Evolutionary conservation across 2,888 invertebrate species (phyloP), one percentile per base, ranked within the genome.

Genomic region (Cyrtodaria siliqua): DNA sequence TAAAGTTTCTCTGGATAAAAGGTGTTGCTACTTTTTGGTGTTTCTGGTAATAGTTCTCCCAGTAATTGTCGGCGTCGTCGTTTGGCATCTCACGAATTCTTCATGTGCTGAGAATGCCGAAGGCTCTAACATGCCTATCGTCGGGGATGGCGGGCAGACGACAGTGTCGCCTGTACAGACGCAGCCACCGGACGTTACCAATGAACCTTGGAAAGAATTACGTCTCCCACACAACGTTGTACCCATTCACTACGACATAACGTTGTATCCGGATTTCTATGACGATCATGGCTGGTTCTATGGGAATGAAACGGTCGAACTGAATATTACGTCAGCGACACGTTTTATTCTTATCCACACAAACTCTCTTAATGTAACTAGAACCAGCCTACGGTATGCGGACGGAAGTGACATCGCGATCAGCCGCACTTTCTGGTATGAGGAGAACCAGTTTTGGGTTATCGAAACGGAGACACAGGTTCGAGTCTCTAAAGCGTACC

Each of bases 221-320:
- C 94, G 96, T 49, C 92, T 97, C 14, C 95, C 96, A 1, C 92
- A 92, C 40, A 90, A 94, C 47, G 92, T 96, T 0, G 89, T 93
- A 33, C 97, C 97, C 0, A 87, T 91, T 20, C 94, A 95, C 75
- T 97, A 97, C 90, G 95, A 96, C 84, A 93, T 97, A 2, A 94
- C 93, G 59, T 92, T 97, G 38, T 93, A 94, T 88, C 97, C 97
- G 0, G 93, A 96, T 86, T 93, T 96, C 76, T 92, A 94, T 78
- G 90, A 94, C 86, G 94, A 94, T 71, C 89, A 87, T 60, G 88
- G 85, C 0, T 82, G 81, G 82, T 90, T 90, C 66, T 87, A 89
- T 64, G 90, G 90, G 20, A 89, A 90, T 62, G 89, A 88, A 52
- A 92, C 93, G 6, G 76, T 93, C 23, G 83, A 87, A 70, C 73